Evolutionary conservation across 2,888 invertebrate species (phyloP).

Genomic region (Archips xylosteana): DNA sequence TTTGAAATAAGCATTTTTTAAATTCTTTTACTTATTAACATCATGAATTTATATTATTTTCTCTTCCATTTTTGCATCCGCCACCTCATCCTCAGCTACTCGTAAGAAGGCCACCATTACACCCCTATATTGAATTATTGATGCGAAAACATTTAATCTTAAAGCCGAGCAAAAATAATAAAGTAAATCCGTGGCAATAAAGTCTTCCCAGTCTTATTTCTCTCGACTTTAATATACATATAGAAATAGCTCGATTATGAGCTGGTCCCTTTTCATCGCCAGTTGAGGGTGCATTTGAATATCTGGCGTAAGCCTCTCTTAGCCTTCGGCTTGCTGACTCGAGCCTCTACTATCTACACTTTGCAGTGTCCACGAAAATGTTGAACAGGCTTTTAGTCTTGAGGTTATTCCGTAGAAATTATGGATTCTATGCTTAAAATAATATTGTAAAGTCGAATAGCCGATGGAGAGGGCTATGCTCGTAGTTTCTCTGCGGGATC

Average conservation of each 20-base stretch:
- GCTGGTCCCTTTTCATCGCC: neutral
- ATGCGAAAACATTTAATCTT: neutral
- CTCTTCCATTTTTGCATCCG: too few species aligned
- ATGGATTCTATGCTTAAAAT: too few species aligned
- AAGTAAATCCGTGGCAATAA: neutral
- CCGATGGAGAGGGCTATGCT: too few species aligned
- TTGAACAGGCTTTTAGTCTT: neutral
- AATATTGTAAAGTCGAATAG: too few species aligned
- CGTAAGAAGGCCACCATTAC: too few species aligned
- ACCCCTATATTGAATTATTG: neutral
- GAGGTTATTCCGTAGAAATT: neutral
- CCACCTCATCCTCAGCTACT: too few species aligned
- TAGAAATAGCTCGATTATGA: neutral
- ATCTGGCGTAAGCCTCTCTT: constrained; percentile 17
- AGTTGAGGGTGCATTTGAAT: constrained; percentile 31
- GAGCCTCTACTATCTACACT: neutral
- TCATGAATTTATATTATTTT: too few species aligned
- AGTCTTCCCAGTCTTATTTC: neutral
- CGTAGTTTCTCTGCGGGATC: too few species aligned
- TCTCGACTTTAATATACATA: neutral
- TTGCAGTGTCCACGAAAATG: neutral
- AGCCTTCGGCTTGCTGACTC: constrained; percentile 20
- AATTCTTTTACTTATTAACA: too few species aligned
- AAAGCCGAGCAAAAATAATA: neutral
- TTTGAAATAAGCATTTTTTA: too few species aligned